A percentile compares a stretch with the other conserved stretches of the same genome.
These are phyloP conservation scores for Drosophila helvetica DNA, from an alignment of 2,888 invertebrate genomes.

Conservation along the genomic window DNA sequence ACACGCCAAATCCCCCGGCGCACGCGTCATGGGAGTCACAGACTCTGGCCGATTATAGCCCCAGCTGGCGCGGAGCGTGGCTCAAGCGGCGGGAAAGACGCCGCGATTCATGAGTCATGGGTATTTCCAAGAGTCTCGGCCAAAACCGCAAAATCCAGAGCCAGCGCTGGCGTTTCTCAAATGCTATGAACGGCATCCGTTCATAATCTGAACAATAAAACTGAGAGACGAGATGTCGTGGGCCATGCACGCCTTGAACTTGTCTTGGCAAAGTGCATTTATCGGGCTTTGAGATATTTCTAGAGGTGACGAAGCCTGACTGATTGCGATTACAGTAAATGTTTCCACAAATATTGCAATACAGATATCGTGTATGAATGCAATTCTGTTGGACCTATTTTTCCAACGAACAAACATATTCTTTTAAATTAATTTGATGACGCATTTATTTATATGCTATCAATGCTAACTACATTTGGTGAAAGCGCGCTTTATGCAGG, in stretches of 20 bases:
- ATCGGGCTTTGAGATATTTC: not conserved
- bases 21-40: slow-evolving; percentile 59
- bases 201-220: slow-evolving; percentile 7
- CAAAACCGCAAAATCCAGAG: slow-evolving; percentile 37
- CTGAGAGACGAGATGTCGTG: not conserved
- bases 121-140: slow-evolving; percentile 51
- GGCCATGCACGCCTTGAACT: slow-evolving; percentile 4
- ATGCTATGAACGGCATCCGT: slow-evolving; percentile 18
- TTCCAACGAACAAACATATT: not conserved
- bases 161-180: slow-evolving; percentile 26
- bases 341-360: not conserved
- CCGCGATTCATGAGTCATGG: slow-evolving; percentile 53
- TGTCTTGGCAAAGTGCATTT: not conserved
- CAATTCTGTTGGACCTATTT: not conserved
- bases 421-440: not conserved
- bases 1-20: slow-evolving; percentile 43
- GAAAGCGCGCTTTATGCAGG: not conserved
- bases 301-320: not conserved
- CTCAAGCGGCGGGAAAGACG: slow-evolving; percentile 55
- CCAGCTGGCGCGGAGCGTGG: slow-evolving; percentile 9
- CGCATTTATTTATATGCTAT: not conserved
- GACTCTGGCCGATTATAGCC: not conserved
- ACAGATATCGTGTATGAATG: not conserved
- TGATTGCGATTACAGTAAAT: not conserved
- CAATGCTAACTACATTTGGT: not conserved